Evolutionary conservation across 2,797 vertebrate species (phyloP).

Genomic region (Masticophis lateralis): DNA sequence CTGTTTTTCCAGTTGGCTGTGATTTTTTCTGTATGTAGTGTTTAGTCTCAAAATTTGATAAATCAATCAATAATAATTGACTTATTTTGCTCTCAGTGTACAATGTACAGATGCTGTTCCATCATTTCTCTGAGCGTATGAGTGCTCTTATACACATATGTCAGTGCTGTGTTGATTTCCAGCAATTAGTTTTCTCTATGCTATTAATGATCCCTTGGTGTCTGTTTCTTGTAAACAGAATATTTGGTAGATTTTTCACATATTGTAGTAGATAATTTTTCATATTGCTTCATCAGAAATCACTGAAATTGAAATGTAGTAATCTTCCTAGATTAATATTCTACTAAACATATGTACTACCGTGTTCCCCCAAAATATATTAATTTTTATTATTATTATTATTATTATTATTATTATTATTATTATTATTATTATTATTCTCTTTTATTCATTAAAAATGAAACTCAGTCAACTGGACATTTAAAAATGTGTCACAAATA

Average conservation of each 20-base stretch:
- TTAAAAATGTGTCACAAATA: no score
- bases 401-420: no score
- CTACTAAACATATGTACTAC: not conserved
- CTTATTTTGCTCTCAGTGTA: not conserved
- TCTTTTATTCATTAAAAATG: no score
- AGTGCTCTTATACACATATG: not conserved
- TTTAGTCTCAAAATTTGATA: not conserved
- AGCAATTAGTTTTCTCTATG: not conserved
- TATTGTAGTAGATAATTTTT: not conserved
- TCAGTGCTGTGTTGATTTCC: not conserved
- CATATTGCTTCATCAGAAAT: not conserved
- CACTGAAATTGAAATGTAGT: not conserved
- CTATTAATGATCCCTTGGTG: not conserved
- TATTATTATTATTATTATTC: no score
- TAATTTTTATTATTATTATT: no score
- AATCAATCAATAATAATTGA: not conserved
- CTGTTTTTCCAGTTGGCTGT: not conserved
- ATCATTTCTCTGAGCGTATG: not conserved
- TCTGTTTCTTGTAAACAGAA: not conserved
- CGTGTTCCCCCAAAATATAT: no score
- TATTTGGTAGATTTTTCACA: not conserved
- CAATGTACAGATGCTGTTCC: not conserved
- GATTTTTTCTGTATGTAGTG: not conserved
- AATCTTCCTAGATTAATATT: not conserved
- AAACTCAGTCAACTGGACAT: no score